Base-by-base conservation (phyloP, 1,140 invertebrate genomes). In the Colletes gigas region DNA sequence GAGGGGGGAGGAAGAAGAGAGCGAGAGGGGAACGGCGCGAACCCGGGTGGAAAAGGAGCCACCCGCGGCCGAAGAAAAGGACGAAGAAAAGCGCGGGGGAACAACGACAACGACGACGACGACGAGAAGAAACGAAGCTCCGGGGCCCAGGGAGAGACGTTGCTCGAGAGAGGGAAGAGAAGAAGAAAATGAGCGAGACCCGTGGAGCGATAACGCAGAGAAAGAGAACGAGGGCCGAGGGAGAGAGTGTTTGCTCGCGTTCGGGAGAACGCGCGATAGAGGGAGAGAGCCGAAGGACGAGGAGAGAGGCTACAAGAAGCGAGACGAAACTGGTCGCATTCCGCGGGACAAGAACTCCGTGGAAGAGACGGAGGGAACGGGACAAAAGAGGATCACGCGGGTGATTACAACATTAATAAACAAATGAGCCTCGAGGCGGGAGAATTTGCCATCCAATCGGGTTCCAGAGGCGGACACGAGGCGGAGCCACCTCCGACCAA, bases 381-480 rank as follows among this genome's bases (percentile, higher is more conserved):
- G 89, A 92, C 91, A 91, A 91, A 91, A 92, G 93, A 92, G 90
- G 89, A 92, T 92, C 92, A 90, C 88, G 88, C 91, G 89, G 88
- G 88, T 93, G 92, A 93, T 93, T 93, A 93, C 92, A 92, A 92
- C 92, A 93, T 93, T 93, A 93, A 93, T 93, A 93, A 93, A 93
- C 92, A 93, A 93, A 93, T 93, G 93, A 93, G 91, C 88, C 92
- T 90, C 86, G 84, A 90, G 91, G 92, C 91, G 91, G 89, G 89
- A 91, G 89, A 88, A 86, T 88, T 83, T 75, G 71, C 79, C 86
- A 88, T 82, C 93, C 93, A 93, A 93, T 93, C 83, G 83, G 79
- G 54, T 76, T 17, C 74, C 77, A 88, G 90, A 90, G 93, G 92
- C 92, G 92, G 89, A 78, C 83, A 83, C 73, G 86, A 88, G 93